These are phyloP conservation scores for Ophthalmolycus amberensis DNA, from an alignment of 2,113 vertebrate species.

Conservation along the genomic window DNA sequence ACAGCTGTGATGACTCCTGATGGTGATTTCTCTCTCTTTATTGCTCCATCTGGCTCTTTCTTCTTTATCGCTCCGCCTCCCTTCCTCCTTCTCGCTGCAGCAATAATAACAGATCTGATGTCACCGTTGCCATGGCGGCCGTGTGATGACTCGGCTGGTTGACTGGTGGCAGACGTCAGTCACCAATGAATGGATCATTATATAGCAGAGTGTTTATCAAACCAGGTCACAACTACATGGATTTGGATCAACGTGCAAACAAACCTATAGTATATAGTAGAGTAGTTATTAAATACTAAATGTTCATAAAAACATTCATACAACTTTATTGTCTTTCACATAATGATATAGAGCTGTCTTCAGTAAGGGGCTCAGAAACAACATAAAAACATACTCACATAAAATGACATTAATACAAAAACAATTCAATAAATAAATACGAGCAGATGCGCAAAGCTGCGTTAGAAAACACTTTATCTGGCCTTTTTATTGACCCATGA, in stretches of 20 bases:
- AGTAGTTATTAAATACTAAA: neutral
- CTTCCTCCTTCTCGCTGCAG: constrained; percentile 38
- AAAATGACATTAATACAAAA: too few relatives aligned
- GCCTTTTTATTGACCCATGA: too few relatives aligned
- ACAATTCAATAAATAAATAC: too few relatives aligned
- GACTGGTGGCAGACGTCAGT: constrained; percentile 23
- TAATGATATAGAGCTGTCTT: neutral
- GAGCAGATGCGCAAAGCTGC: too few relatives aligned
- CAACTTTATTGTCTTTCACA: neutral
- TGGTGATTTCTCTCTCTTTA: constrained; percentile 15
- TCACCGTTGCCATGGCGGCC: constrained; percentile 68
- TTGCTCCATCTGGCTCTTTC: constrained; percentile 38
- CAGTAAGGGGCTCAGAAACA: neutral
- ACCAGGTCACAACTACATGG: neutral
- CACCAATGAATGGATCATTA: neutral
- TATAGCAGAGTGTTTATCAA: neutral
- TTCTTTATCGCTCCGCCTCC: constrained; percentile 32
- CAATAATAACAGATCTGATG: constrained; percentile 63
- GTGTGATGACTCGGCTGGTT: constrained; percentile 33
- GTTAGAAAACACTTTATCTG: too few relatives aligned
- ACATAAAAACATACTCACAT: neutral
- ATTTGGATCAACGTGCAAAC: neutral
- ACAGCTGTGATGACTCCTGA: constrained; percentile 13
- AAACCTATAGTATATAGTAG: neutral
- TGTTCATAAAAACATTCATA: neutral